These are phyloP conservation scores for Boleophthalmus pectinirostris DNA, from an alignment of 2,113 vertebrate species.

Conservation along the genomic window DNA sequence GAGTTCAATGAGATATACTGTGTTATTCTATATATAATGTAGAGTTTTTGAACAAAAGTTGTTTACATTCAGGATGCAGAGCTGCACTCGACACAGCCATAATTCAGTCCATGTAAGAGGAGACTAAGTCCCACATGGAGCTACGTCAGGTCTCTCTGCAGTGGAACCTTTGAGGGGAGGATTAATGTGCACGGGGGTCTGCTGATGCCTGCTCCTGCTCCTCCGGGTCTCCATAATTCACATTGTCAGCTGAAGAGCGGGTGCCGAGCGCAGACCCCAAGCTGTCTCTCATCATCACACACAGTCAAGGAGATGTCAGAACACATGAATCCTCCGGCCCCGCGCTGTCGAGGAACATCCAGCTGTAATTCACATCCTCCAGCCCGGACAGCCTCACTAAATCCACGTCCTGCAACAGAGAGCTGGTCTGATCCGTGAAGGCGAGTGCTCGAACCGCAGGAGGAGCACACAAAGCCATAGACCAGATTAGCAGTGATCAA, in stretches of 20 bases:
- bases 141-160: constrained; percentile 38
- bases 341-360: constrained; percentile 73
- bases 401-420: constrained; percentile 63
- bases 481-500: constrained; percentile 53
- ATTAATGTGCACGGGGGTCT: constrained; percentile 65
- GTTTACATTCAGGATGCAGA: neutral
- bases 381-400: constrained; percentile 67
- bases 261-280: constrained; percentile 62
- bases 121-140: neutral
- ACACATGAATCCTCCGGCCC: constrained; percentile 75
- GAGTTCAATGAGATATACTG: no score
- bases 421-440: constrained; percentile 51
- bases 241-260: constrained; percentile 75
- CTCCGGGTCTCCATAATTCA: constrained; percentile 75
- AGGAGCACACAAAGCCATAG: constrained; percentile 33
- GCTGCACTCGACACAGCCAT: neutral
- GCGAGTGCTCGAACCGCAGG: constrained; percentile 21
- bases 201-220: constrained; percentile 69
- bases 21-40: neutral
- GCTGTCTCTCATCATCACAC: constrained; percentile 78
- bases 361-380: constrained; percentile 69
- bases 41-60: neutral
- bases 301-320: constrained; percentile 78
- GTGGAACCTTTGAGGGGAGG: constrained; percentile 51
- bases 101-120: constrained; percentile 17